Conservation (phyloP, 1,140 invertebrate genomes). For the Oscheius sp. region DNA sequence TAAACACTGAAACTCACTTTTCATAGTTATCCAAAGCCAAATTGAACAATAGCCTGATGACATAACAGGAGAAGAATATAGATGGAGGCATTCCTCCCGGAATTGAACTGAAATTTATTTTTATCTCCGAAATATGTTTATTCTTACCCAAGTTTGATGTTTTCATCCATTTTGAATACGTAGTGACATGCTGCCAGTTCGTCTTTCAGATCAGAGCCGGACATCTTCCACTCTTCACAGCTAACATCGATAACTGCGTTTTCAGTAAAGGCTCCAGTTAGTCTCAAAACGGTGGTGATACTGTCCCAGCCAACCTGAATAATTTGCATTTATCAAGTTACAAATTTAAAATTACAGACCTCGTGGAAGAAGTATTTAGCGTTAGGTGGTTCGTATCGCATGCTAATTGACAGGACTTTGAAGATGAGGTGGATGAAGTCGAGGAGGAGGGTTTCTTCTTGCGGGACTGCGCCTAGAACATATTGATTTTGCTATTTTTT, state of each 20-base stretch:
- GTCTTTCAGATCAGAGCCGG: slow-evolving; percentile 65
- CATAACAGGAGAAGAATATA: slow-evolving; percentile 39
- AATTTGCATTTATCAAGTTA: slow-evolving; percentile 21
- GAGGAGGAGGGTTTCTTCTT: slow-evolving; percentile 45
- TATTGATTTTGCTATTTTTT: too few species aligned
- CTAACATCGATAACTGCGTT: slow-evolving; percentile 41
- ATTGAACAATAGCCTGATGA: slow-evolving; percentile 76
- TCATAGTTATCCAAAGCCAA: slow-evolving; percentile 86
- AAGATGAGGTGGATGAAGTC: slow-evolving; percentile 78
- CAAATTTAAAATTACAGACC: slow-evolving; percentile 45
- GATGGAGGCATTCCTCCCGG: slow-evolving; percentile 31
- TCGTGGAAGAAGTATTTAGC: slow-evolving; percentile 96
- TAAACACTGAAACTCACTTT: slow-evolving; percentile 66
- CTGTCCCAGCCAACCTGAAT: slow-evolving; percentile 50
- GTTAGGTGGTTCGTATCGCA: slow-evolving; percentile 98
- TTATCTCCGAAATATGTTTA: not conserved
- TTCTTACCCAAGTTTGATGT: slow-evolving; percentile 66
- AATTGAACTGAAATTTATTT: slow-evolving; percentile 19
- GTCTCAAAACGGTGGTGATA: slow-evolving; percentile 47
- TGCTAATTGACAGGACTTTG: slow-evolving; percentile 89
- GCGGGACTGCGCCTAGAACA: slow-evolving; percentile 48
- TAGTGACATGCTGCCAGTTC: slow-evolving; percentile 84
- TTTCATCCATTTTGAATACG: slow-evolving; percentile 85
- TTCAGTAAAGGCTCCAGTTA: slow-evolving; percentile 48
- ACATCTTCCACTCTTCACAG: slow-evolving; percentile 40